Evolutionary conservation across 1,140 invertebrate species (phyloP), one percentile per base, ranked within the genome.

Genomic region (Calycopis cecrops): DNA sequence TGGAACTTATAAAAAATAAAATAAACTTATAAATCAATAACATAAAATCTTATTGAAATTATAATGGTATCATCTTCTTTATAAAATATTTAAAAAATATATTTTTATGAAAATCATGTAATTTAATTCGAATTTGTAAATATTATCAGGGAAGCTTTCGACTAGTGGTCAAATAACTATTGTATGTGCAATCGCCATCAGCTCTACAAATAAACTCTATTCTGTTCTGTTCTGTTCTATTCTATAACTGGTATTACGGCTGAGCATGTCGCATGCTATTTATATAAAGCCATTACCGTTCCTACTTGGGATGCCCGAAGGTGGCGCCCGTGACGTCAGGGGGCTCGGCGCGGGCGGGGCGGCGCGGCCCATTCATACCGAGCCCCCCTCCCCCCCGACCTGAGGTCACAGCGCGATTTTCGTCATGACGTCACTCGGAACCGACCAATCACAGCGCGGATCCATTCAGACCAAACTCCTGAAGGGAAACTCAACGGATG

Each of bases 391-490:
- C 62, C 52, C 48, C 51, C 14, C 57, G 56, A 58, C 62, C 57
- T 63, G 52, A 67, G 64, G 63, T 67, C 74, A 78, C 71, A 75
- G 68, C 63, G 61, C 68, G 69, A 80, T 80, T 83, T 80, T 80
- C 72, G 73, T 71, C 18, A 76, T 86, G 83, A 86, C 80, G 83
- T 86, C 83, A 86, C 75, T 16, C 57, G 55, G 56, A 55, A 35
- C 63, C 70, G 62, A 76, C 83, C 83, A 86, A 86, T 86, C 65
- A 59, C 57, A 59, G 65, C 69, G 59, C 78, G 62, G 79, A 71
- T 72, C 81, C 83, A 86, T 86, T 86, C 83, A 86, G 83, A 74
- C 81, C 76, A 71, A 83, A 80, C 81, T 86, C 71, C 71, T 83
- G 78, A 86, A 85, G 79, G 72, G 73, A 85, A 82, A 71, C 79